Evolutionary conservation across 2,888 invertebrate genomes (phyloP).

Genomic region (Hylaea fasciaria): DNA sequence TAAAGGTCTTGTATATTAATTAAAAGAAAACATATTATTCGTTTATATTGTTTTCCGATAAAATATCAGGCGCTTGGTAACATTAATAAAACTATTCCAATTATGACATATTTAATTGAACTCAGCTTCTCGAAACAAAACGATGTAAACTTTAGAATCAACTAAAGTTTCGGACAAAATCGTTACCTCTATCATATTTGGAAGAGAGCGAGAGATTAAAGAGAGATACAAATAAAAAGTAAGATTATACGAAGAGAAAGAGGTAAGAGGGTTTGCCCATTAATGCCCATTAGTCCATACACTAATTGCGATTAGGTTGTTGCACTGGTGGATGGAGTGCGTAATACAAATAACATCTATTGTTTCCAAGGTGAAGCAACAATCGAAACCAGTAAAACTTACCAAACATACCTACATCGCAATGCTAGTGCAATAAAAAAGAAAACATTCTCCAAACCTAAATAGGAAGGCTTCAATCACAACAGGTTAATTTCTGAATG

Average conservation of each 20-base stretch:
- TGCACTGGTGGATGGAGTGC: no score
- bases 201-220: no score
- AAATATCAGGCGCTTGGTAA: background rate
- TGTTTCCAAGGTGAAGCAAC: background rate
- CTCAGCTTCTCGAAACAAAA: no score
- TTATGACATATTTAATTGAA: background rate
- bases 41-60: background rate
- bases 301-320: no score
- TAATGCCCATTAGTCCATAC: no score
- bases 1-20: conserved; percentile 1
- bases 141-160: no score
- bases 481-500: conserved; percentile 48
- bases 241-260: no score
- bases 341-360: background rate
- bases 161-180: no score
- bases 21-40: background rate
- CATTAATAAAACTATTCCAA: background rate
- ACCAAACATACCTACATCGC: conserved; percentile 10
- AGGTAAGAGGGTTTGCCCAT: no score
- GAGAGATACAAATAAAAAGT: no score
- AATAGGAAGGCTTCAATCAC: conserved; percentile 37
- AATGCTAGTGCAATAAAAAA: conserved; percentile 30
- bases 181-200: no score
- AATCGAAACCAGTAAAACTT: conserved; percentile 15
- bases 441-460: conserved; percentile 29